These are phyloP conservation scores for Amia ocellicauda DNA, from an alignment of 2,113 vertebrate species.

Conservation along the genomic window DNA sequence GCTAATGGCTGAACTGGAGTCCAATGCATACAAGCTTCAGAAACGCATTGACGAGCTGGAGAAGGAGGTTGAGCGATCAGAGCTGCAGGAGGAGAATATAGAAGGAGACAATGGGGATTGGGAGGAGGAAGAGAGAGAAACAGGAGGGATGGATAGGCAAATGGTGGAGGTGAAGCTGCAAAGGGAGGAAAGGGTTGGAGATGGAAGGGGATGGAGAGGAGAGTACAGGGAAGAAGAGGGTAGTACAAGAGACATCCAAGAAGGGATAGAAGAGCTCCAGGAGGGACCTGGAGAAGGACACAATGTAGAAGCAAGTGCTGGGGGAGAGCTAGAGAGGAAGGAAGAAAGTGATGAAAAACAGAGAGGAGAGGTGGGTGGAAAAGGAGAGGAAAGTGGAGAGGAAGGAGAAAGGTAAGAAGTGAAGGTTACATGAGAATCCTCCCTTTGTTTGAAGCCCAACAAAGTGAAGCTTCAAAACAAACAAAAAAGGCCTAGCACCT, in stretches of 20 bases:
- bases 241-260: conserved; percentile 15
- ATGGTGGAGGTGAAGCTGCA: conserved; percentile 36
- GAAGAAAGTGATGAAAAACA: conserved; percentile 29
- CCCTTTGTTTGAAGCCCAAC: no score
- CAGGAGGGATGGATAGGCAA: not conserved
- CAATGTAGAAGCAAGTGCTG: no score
- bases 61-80: conserved; percentile 52
- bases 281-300: conserved; percentile 37
- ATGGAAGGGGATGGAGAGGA: conserved; percentile 38
- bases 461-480: no score
- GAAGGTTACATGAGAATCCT: no score
- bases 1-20: conserved; percentile 81
- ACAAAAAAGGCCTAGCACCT: no score
- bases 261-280: conserved; percentile 24
- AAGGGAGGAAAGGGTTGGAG: not conserved
- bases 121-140: conserved; percentile 27
- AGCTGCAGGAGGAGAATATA: conserved; percentile 22
- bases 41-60: conserved; percentile 71
- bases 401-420: conserved; percentile 23
- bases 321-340: conserved; percentile 42
- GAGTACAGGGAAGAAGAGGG: conserved; percentile 46
- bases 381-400: conserved; percentile 13
- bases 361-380: not conserved
- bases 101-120: not conserved
- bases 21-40: conserved; percentile 66